phyloP scores from a whole-genome alignment of 1,140 invertebrate genomes.

The Cydia pomonella region DNA sequence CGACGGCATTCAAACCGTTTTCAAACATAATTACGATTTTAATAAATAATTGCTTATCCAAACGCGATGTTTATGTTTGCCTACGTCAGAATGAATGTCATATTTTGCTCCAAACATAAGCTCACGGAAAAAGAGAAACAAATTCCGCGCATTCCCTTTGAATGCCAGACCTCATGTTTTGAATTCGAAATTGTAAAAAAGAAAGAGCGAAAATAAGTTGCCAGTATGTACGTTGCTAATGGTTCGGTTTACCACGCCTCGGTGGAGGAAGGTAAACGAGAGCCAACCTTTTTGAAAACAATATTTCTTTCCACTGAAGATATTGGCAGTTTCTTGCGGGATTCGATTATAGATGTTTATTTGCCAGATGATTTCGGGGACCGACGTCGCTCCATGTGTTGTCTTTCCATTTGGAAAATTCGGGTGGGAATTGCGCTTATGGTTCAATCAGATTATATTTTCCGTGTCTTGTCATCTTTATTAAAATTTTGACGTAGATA shows the following conservation, averaged over 20 bases:
- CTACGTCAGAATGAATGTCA: conserved; percentile 17
- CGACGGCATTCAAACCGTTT: neutral
- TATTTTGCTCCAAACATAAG: neutral
- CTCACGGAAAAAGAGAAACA: conserved; percentile 11
- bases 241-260: conserved; percentile 16
- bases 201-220: conserved; percentile 14
- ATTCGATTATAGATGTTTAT: conserved; percentile 32
- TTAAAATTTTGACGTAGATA: neutral
- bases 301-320: conserved; percentile 29
- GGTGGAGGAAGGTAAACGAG: conserved; percentile 14
- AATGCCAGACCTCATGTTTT: conserved; percentile 24
- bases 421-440: conserved; percentile 26
- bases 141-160: conserved; percentile 8
- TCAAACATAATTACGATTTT: neutral
- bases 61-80: neutral
- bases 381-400: conserved; percentile 10
- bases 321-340: conserved; percentile 25
- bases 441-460: neutral
- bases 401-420: conserved; percentile 32
- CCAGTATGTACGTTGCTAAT: conserved; percentile 23
- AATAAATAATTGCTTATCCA: neutral
- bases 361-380: conserved; percentile 28
- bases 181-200: conserved; percentile 30
- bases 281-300: conserved; percentile 30
- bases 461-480: neutral